Percentiles rank a stretch among this genome's conserved stretches.
Conservation (phyloP, 2,888 invertebrate genomes). For the Schizotus pectinicornis region DNA sequence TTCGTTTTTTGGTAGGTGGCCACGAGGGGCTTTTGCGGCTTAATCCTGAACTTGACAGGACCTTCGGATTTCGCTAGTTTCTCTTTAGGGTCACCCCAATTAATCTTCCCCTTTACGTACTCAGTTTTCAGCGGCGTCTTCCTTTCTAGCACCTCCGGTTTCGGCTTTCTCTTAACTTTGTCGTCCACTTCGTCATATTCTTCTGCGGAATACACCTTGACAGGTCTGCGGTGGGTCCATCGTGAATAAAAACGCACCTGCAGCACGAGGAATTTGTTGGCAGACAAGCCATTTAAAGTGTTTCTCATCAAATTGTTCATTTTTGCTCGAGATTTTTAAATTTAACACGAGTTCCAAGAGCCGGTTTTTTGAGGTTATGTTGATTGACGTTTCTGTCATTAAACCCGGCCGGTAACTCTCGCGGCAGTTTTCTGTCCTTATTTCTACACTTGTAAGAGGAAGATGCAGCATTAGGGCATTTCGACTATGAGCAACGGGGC, state of each 20-base stretch:
- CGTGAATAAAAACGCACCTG: conserved; percentile 50
- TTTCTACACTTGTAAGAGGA: too few relatives aligned
- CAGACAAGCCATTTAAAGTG: neutral
- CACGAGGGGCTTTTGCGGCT: conserved; percentile 34
- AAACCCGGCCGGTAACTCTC: too few relatives aligned
- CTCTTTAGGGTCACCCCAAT: conserved; percentile 17
- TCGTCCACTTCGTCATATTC: conserved; percentile 43
- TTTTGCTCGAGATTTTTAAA: too few relatives aligned
- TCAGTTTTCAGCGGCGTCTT: neutral
- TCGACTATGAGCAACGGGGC: too few relatives aligned
- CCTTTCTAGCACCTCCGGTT: neutral
- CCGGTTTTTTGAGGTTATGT: conserved; percentile 7
- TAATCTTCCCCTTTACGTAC: neutral
- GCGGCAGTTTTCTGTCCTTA: too few relatives aligned
- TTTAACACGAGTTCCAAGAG: neutral
- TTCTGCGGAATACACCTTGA: conserved; percentile 62
- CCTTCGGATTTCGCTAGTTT: conserved; percentile 20
- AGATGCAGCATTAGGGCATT: too few relatives aligned
- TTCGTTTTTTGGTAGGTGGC: conserved; percentile 54
- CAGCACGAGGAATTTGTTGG: neutral
- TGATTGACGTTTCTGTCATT: too few relatives aligned
- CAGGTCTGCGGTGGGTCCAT: conserved; percentile 63
- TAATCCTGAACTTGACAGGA: conserved; percentile 8
- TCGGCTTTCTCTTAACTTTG: conserved; percentile 1
- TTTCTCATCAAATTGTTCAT: conserved; percentile 2